Conservation (phyloP, 1,140 invertebrate species). For the Drosophila paulistorum region DNA sequence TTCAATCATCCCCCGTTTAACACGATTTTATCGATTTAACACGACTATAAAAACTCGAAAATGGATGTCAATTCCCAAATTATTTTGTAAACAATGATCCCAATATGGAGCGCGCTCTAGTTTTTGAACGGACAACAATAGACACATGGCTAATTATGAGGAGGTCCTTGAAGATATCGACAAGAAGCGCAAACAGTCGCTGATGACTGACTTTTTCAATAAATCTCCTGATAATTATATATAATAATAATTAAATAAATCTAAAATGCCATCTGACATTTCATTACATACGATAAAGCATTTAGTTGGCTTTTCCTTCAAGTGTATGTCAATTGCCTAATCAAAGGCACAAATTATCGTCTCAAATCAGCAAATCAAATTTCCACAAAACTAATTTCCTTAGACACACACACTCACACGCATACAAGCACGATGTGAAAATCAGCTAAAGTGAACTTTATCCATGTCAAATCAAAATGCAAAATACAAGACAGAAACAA, state of each 20-base stretch:
- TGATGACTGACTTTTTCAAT: too few relatives aligned
- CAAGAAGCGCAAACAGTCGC: too few relatives aligned
- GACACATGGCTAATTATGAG: too few relatives aligned
- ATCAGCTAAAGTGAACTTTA: constrained; percentile 11
- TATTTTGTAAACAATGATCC: too few relatives aligned
- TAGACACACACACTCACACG: not conserved
- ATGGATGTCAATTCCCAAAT: too few relatives aligned
- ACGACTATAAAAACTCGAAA: too few relatives aligned
- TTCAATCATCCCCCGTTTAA: too few relatives aligned
- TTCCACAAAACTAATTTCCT: constrained; percentile 23
- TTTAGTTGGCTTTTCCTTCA: not conserved
- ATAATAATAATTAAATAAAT: not conserved
- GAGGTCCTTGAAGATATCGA: too few relatives aligned
- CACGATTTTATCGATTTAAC: too few relatives aligned
- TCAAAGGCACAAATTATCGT: constrained; percentile 10
- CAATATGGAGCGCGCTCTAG: too few relatives aligned
- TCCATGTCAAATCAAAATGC: constrained; percentile 62
- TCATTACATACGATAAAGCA: not conserved
- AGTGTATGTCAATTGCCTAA: constrained; percentile 3
- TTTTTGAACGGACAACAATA: too few relatives aligned
- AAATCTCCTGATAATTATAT: too few relatives aligned
- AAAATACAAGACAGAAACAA: constrained; percentile 51
- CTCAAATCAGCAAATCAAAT: constrained; percentile 20
- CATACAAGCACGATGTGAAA: not conserved
- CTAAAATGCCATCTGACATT: not conserved